Percentiles rank a stretch among this genome's conserved stretches.
phyloP scores from a whole-genome alignment of 2,888 invertebrate species.

The Mactromeris polynyma region DNA sequence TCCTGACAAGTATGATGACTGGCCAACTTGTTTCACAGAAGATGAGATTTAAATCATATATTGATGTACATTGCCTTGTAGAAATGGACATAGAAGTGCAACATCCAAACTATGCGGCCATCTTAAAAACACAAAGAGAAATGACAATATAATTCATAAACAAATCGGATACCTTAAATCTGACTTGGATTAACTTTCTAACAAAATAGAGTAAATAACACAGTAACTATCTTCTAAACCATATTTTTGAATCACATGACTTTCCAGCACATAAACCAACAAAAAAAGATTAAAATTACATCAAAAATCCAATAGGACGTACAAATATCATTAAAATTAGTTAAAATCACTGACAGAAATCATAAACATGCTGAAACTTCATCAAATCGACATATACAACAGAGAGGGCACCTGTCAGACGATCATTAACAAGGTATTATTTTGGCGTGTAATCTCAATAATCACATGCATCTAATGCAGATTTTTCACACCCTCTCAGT shows the following conservation, averaged over 20 bases:
- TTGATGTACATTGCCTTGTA: too few species aligned
- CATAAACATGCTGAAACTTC: background rate
- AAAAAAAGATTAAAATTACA: background rate
- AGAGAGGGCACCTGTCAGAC: conserved; percentile 10
- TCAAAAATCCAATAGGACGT: background rate
- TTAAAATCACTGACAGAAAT: background rate
- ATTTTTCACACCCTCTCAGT: background rate
- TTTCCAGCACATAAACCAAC: background rate
- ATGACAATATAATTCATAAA: too few species aligned
- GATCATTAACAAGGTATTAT: conserved; percentile 9
- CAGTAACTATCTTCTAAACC: too few species aligned
- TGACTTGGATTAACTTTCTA: too few species aligned
- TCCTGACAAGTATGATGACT: too few species aligned
- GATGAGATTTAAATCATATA: too few species aligned
- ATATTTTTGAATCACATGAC: background rate
- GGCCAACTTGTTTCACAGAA: too few species aligned
- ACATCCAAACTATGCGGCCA: too few species aligned
- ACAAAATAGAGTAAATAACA: too few species aligned
- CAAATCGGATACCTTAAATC: too few species aligned
- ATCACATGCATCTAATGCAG: background rate
- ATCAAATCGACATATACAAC: background rate
- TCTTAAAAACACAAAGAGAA: too few species aligned
- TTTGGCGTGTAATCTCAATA: background rate
- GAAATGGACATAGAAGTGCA: too few species aligned
- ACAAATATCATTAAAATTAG: background rate